Evolutionary conservation across 2,113 vertebrate species (phyloP), one percentile per base, ranked within the genome.

Genomic region (Xenotilapia leptura): DNA sequence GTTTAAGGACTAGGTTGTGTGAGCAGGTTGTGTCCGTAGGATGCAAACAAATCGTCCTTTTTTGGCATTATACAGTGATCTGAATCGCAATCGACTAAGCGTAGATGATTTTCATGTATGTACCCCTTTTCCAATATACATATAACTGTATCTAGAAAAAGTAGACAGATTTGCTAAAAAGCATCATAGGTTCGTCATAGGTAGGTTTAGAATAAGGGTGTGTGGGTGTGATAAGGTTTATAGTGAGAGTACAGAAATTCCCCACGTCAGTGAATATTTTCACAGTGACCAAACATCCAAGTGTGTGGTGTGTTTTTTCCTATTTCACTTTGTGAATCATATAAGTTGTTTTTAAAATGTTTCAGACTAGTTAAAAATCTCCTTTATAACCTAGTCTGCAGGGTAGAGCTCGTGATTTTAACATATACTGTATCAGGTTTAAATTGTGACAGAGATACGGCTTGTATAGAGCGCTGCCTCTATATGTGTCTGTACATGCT

Each of bases 401-500:
- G 40, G 26, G 40, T 45, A 47, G 6, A 26, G 6, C 9, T 70
- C 5, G 9, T 13, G 7, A 55, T 60, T 45, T 77, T 21, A 70
- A 28, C 5, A 53, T 42, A 10, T n/a, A 53, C 26, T 33, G 19
- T 53, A 79, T 83, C 26, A 12, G 7, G 82, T 65, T 14, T 31
- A 42, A 84, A 42, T 62, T n/a, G 58, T 65, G 56, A 81, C 53
- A 75, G 51, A 80, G 14, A 79, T 36, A 45, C 6, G 53, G 49
- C 3, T 11, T 81, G 15, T 73, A 83, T 87, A 86, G 83, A 53
- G 70, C 6, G 23, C 75, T 85, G 68, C 79, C 88, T 86, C 87
- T 89, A 91, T 92, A 92, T 93, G 91, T 91, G 87, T 83, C 82
- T 45, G 33, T 42, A 62, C 55, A 85, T 84, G 79, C 54, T 6